Evolutionary conservation across 2,113 vertebrate genomes (phyloP).

Genomic region (Orycteropus afer): DNA sequence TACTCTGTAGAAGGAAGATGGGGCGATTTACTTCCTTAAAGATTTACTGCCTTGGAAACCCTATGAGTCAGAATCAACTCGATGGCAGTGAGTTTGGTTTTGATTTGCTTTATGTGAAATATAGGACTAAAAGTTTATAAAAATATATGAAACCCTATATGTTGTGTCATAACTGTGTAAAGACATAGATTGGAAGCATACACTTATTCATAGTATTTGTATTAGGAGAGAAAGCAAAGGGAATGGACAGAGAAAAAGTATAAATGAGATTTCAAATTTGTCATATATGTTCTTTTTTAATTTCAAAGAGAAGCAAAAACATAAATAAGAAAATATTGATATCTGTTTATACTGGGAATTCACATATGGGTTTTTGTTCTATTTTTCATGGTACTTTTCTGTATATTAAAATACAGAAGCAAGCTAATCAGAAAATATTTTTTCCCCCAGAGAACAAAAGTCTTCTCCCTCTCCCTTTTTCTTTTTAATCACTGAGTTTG

Average conservation of each 20-base stretch:
- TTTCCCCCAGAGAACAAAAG: neutral
- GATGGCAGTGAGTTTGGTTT: too few relatives aligned
- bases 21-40: too few relatives aligned
- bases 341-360: neutral
- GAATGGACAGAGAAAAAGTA: neutral
- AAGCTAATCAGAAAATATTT: neutral
- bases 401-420: neutral
- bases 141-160: neutral
- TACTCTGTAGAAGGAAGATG: too few relatives aligned
- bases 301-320: neutral
- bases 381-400: slow-evolving; percentile 8
- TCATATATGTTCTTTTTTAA: neutral
- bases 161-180: neutral
- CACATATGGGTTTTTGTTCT: neutral
- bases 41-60: too few relatives aligned
- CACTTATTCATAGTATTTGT: neutral
- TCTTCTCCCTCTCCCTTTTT: neutral
- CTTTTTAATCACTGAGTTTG: slow-evolving; percentile 35
- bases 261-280: slow-evolving; percentile 1
- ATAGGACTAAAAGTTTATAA: too few relatives aligned
- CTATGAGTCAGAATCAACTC: too few relatives aligned
- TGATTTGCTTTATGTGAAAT: too few relatives aligned
- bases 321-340: neutral
- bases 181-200: neutral
- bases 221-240: neutral